Evolutionary conservation across 92 coral and sea anemone species (phyloP).

Genomic region (Phenganax marumi): DNA sequence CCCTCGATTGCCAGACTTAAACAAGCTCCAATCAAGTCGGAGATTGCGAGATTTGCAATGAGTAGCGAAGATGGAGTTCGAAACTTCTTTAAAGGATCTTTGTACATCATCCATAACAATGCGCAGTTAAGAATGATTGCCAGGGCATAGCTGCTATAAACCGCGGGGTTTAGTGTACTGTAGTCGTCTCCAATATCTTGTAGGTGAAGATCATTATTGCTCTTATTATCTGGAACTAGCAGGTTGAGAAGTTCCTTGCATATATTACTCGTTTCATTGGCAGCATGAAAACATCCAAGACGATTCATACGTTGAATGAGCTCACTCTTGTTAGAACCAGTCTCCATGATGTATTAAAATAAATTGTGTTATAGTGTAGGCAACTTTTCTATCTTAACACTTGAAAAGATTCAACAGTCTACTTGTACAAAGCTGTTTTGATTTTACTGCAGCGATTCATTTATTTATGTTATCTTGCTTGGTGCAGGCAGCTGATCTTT

Average conservation of each 20-base stretch:
- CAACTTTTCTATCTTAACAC: background rate
- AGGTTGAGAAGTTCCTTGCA: slow-evolving; percentile 1
- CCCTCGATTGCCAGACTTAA: slow-evolving; percentile 15
- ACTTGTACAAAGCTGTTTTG: background rate
- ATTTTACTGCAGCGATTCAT: background rate
- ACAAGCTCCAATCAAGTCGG: slow-evolving; percentile 22
- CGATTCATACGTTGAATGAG: background rate
- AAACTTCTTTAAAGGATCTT: slow-evolving; percentile 37
- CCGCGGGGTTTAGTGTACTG: background rate
- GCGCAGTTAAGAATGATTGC: slow-evolving; percentile 24
- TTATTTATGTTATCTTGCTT: background rate
- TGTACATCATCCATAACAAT: slow-evolving; percentile 26
- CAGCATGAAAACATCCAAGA: background rate
- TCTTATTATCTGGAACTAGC: background rate
- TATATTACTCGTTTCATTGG: background rate
- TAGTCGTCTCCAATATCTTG: background rate
- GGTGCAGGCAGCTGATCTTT: slow-evolving; percentile 1
- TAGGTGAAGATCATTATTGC: background rate
- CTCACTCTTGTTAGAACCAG: background rate
- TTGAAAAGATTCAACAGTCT: background rate
- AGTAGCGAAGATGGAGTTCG: slow-evolving; percentile 23
- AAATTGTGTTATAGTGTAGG: background rate
- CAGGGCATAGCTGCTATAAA: background rate
- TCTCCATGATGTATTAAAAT: background rate
- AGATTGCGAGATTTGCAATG: slow-evolving; percentile 16